phyloP scores from a whole-genome alignment of 2,888 invertebrate species.

The Bellardia bayeri region DNA sequence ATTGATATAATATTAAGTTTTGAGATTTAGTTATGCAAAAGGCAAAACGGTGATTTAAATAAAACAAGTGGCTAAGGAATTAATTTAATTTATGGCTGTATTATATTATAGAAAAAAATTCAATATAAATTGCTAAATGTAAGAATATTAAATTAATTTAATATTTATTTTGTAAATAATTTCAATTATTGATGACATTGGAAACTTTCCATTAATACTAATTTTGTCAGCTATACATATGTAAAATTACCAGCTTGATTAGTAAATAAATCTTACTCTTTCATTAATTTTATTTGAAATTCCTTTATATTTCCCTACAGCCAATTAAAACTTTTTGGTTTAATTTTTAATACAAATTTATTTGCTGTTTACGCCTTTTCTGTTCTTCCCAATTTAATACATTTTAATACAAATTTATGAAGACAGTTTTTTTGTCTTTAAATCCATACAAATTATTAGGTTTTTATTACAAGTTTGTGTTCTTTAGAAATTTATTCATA shows the following conservation, averaged over 20 bases:
- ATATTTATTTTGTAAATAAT: background rate
- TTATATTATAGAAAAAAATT: background rate
- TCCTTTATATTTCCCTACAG: too few relatives aligned
- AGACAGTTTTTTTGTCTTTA: background rate
- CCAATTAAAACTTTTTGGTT: background rate
- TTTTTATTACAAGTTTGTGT: background rate
- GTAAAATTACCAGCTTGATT: too few relatives aligned
- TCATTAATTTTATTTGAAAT: background rate
- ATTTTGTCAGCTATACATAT: too few relatives aligned
- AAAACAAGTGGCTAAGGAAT: slow-evolving; percentile 34
- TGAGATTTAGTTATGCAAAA: slow-evolving; percentile 31
- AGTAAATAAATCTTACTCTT: background rate
- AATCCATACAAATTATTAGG: background rate
- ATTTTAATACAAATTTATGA: slow-evolving; percentile 1
- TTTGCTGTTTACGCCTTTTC: background rate
- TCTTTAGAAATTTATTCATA: background rate
- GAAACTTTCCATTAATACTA: too few relatives aligned
- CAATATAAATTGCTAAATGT: background rate
- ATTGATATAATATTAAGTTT: slow-evolving; percentile 34
- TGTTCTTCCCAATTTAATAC: background rate
- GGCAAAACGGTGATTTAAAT: slow-evolving; percentile 35
- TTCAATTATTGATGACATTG: background rate
- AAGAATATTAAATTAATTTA: background rate
- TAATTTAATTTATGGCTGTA: slow-evolving; percentile 13
- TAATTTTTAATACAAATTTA: background rate